These are phyloP conservation scores for Eledona agricola DNA, from an alignment of 2,888 invertebrate species.

Conservation along the genomic window DNA sequence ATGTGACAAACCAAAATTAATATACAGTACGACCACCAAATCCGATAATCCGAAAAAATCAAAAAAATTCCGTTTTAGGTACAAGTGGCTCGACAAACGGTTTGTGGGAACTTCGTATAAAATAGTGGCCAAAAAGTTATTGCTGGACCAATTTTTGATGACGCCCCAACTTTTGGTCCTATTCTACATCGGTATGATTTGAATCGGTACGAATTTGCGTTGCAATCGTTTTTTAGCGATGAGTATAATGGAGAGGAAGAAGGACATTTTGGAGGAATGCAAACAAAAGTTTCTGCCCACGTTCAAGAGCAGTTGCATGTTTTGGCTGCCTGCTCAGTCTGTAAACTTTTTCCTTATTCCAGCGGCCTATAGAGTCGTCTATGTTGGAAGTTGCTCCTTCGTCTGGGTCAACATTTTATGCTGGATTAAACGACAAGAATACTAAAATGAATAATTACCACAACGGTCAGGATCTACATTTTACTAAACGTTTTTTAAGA, in stretches of 20 bases:
- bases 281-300: conserved; percentile 76
- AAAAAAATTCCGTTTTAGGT: conserved; percentile 66
- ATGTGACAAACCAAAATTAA: conserved; percentile 42
- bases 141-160: conserved; percentile 79
- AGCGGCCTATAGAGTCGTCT: conserved; percentile 77
- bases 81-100: conserved; percentile 77
- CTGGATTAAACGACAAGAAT: conserved; percentile 74
- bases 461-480: conserved; percentile 8
- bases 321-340: conserved; percentile 85
- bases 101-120: conserved; percentile 72
- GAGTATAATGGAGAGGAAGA: conserved; percentile 77
- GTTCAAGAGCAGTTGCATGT: conserved; percentile 77
- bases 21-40: conserved; percentile 4
- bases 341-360: conserved; percentile 81
- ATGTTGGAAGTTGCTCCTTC: conserved; percentile 80
- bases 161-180: conserved; percentile 75
- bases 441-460: conserved; percentile 12
- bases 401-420: conserved; percentile 87
- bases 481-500: not conserved
- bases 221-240: conserved; percentile 66
- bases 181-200: conserved; percentile 81
- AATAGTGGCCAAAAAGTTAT: conserved; percentile 73
- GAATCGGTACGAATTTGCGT: conserved; percentile 51
- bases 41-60: conserved; percentile 1
- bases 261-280: conserved; percentile 76